These are phyloP conservation scores for Poeciliopsis occidentalis DNA, from an alignment of 2,113 vertebrate species.

Conservation along the genomic window DNA sequence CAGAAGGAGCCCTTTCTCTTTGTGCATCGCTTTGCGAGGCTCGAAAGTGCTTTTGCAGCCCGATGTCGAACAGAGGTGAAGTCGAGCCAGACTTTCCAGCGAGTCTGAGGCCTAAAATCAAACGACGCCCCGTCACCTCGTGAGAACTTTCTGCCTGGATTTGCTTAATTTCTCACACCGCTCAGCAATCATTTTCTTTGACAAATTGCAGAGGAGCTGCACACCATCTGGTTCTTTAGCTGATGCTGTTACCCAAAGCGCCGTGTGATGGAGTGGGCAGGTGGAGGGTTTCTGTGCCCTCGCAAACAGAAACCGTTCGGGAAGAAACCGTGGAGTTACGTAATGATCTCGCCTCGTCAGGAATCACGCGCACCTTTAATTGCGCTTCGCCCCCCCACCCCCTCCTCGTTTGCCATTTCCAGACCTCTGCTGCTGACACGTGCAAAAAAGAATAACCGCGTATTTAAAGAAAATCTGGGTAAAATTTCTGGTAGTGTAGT, in stretches of 20 bases:
- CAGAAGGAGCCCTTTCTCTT: conserved; percentile 34
- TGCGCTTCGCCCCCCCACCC: neutral
- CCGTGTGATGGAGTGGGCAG: conserved; percentile 31
- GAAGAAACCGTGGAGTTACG: neutral
- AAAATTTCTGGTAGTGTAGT: conserved; percentile 9
- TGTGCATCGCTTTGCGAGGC: conserved; percentile 8
- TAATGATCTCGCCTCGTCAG: neutral
- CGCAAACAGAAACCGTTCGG: conserved; percentile 1
- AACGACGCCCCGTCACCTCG: neutral
- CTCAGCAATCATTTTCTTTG: conserved; percentile 53
- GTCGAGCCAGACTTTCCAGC: neutral
- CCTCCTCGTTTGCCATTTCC: neutral
- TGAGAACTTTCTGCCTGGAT: conserved; percentile 14
- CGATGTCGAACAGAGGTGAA: neutral
- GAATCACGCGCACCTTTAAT: neutral
- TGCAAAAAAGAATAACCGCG: no score
- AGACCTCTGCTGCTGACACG: neutral
- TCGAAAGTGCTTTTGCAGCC: neutral
- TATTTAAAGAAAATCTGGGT: neutral
- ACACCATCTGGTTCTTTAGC: conserved; percentile 59
- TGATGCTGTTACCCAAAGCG: conserved; percentile 25
- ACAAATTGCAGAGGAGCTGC: conserved; percentile 32
- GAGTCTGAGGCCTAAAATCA: neutral
- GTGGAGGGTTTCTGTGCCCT: neutral
- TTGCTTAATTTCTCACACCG: conserved; percentile 39